Evolutionary conservation across 1,140 invertebrate genomes (phyloP).

Genomic region (Zaprionus tsacasi): DNA sequence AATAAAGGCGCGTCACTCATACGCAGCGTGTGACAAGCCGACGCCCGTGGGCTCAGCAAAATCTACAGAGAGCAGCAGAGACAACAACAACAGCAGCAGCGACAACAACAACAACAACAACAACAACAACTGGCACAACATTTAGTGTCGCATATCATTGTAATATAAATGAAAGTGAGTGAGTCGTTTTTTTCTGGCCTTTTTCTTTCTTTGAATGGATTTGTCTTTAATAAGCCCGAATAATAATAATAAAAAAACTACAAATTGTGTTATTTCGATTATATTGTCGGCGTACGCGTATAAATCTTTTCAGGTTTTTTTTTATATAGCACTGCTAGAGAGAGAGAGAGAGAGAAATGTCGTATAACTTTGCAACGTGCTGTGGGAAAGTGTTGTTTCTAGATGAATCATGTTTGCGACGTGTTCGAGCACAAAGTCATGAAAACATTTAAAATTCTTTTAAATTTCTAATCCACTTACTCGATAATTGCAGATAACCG

Average conservation of each 20-base stretch:
- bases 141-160: constrained; percentile 80
- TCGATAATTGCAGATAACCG: constrained; percentile 6
- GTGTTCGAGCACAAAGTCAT: constrained; percentile 35
- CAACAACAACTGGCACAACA: constrained; percentile 59
- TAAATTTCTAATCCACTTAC: not conserved
- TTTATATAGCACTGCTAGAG: constrained; percentile 54
- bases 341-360: constrained; percentile 53
- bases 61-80: constrained; percentile 48
- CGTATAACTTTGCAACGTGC: constrained; percentile 61
- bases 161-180: constrained; percentile 82
- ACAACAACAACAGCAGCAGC: constrained; percentile 38
- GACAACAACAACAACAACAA: constrained; percentile 15
- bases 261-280: constrained; percentile 76
- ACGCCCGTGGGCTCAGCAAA: constrained; percentile 70
- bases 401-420: constrained; percentile 25
- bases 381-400: constrained; percentile 29
- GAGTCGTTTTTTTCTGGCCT: constrained; percentile 39
- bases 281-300: constrained; percentile 60
- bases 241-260: constrained; percentile 54
- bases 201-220: constrained; percentile 54
- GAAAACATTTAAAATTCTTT: constrained; percentile 4
- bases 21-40: constrained; percentile 76
- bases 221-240: constrained; percentile 68
- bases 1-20: constrained; percentile 82
- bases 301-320: constrained; percentile 34